Evolutionary conservation across 1,140 invertebrate species (phyloP), one percentile per base, ranked within the genome.

Genomic region (Panagrolaimus sp.): DNA sequence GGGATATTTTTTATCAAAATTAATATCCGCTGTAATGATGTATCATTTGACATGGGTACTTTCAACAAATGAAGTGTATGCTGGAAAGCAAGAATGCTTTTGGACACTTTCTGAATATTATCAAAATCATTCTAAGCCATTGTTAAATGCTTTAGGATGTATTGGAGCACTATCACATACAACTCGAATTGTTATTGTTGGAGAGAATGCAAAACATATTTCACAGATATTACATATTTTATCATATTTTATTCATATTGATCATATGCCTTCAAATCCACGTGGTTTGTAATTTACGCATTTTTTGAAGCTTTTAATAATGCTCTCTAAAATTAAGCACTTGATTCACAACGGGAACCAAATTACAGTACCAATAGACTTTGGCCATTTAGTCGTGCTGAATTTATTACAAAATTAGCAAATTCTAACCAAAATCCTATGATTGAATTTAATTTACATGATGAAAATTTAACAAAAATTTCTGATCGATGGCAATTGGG

Each of bases 31-130:
- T 13, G 51, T 57, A 5, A 11, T 57, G 51, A 4, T 57, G 16
- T 57, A 57, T 57, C 51, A 57, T 20, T 57, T 27, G 11, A 57
- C 51, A 13, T 57, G 51, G 51, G 51, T 27, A 4, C 27, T 57
- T 20, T 25, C 51, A 25, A 57, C 51, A 3, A n/a, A 16, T 11
- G 11, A 9, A 27, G 9, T 27, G 4, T 27, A 25, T 20, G 51
- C 11, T 23, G 31, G 31, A 38, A 38, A 38, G 7, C 31, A 38
- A 38, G 31, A 38, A 38, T 4, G 31, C 31, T 38, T 38, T 38
- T 11, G 20, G 20, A 13, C 9, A 1, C 20, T 25, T 3, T 16
- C 20, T 4, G 51, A 57, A 20, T 11, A 11, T 27, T 16, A n/a
- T 3, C 31, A 38, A 7, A 38, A 38, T 38, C 27, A 20, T 11